Base-by-base conservation (phyloP, 1,140 invertebrate genomes). In the Sarcophaga peregrina region DNA sequence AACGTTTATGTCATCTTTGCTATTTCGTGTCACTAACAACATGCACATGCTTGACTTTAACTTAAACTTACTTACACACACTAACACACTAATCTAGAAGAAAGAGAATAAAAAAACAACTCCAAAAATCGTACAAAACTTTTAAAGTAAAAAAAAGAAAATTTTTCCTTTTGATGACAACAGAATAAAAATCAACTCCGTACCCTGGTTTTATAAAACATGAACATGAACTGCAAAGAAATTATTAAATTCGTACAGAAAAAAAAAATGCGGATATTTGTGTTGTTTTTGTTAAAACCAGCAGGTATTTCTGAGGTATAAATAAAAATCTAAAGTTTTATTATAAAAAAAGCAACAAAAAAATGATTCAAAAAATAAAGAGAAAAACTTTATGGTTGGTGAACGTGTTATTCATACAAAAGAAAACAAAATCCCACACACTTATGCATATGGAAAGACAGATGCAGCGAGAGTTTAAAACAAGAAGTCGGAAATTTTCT, bases 1-100 rank as follows among this genome's bases (percentile, higher is more conserved):
- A 68, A 68, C 58, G 58, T 68, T 68, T 68, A 68, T 68, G 58
- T 68, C 58, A 68, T 68, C 58, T 68, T 68, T 68, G 58, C 20
- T 68, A 68, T 68, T 68, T 17, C 20, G 20, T 68, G 58, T 68
- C 58, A 68, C 58, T 68, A 68, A 68, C 58, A 68, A 68, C 58
- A 68, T 68, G 58, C 11, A 68, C 58, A 68, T 68, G 58, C 58
- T 68, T 68, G 58, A 68, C 58, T 68, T 68, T 68, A 68, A 68
- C 58, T 68, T 8, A 25, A 68, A 68, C 8, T 17, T 68, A 68
- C 17, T n/a, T n/a, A n/a, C n/a, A n/a, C n/a, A n/a, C n/a, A n/a
- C n/a, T n/a, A n/a, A n/a, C n/a, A n/a, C n/a, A n/a, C n/a, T n/a
- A n/a, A n/a, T n/a, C 8, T 17, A 68, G 9, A 8, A 17, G n/a